Base-by-base conservation (phyloP, 2,797 vertebrate species). In the Pangasius sanitwongsei region DNA sequence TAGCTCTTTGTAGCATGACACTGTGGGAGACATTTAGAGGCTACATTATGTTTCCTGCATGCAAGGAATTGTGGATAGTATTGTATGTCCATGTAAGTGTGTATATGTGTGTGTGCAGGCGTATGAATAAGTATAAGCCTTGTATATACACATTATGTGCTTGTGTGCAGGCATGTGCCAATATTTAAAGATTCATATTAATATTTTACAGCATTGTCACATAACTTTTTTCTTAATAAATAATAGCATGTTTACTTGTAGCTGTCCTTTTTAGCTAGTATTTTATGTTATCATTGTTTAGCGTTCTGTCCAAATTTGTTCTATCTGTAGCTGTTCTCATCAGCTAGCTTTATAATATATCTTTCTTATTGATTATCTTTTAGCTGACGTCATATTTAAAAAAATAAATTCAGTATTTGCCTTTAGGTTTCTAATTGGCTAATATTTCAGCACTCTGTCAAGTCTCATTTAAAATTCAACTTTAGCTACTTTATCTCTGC, bases 141-240 rank as follows among this genome's bases (percentile, higher is more conserved):
- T 77, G 74, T 44, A 75, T 75, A 13, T 31, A 31, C 48, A 77
- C 28, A 18, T 16, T 31, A 28, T 78, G 72, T 44, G 37, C 18
- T 72, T 50, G 25, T 53, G 78, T 82, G 31, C 12, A 67, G 83
- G 63, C 16, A 53, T 85, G 83, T 69, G 83, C 65, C 61, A 41
- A 63, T 15, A 83, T 41, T 44, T 41, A 25, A 12, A 63, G 28
- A 59, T 82, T 82, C 31, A 37, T 13, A 1, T 82, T 82, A 37
- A 34, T 37, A 16, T 81, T 11, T 81, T 15, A 28, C 4, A 44
- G 25, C 31, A 69, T 16, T 34, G 13, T 67, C 65, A 18, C 67
- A 69, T 6, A 4, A 9, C 3, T 4, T 9, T 41, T 41, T 7
- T 9, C 4, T 41, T 44, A 74, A 41, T 74, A 23, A 25, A 44